Percentiles rank a stretch among this genome's conserved stretches.
Evolutionary conservation across 2,888 invertebrate species (phyloP).

Genomic region (Chrysolina americana): DNA sequence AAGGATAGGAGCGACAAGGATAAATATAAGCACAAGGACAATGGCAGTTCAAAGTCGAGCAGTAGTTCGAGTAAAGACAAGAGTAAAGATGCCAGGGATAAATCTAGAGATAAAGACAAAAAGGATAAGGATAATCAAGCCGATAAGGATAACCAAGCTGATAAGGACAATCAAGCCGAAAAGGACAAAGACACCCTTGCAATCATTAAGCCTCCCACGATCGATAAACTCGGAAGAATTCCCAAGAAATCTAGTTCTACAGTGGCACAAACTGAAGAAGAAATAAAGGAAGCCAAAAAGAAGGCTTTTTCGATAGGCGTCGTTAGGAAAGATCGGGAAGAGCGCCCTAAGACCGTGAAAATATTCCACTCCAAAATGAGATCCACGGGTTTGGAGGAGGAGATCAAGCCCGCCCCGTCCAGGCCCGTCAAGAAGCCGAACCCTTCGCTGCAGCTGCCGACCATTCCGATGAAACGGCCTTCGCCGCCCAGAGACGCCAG

Average conservation of each 20-base stretch:
- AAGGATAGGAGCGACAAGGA: conserved; percentile 61
- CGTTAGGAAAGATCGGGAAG: conserved; percentile 79
- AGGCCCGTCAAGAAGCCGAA: conserved; percentile 77
- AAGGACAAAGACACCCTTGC: conserved; percentile 80
- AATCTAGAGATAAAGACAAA: conserved; percentile 58
- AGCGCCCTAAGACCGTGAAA: conserved; percentile 91
- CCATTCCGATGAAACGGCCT: conserved; percentile 66
- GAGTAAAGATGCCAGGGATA: conserved; percentile 28
- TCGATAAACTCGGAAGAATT: conserved; percentile 84
- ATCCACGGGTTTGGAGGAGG: conserved; percentile 91
- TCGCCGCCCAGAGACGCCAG: conserved; percentile 63
- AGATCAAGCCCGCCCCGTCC: conserved; percentile 88
- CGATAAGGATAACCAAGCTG: conserved; percentile 53
- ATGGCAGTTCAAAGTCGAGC: conserved; percentile 31
- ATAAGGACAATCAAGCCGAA: conserved; percentile 74
- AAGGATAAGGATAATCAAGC: conserved; percentile 67
- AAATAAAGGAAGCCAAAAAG: conserved; percentile 68
- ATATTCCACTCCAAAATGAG: conserved; percentile 92
- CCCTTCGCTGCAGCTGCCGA: conserved; percentile 68
- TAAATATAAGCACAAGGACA: conserved; percentile 32
- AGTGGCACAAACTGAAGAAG: conserved; percentile 67
- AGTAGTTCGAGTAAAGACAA: conserved; percentile 50
- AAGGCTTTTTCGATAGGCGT: conserved; percentile 88
- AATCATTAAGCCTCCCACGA: conserved; percentile 77
- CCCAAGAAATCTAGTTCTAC: conserved; percentile 76